Percentiles rank a stretch among this genome's conserved stretches.
phyloP scores from a whole-genome alignment of 2,888 invertebrate species.

The Incurvaria masculella region DNA sequence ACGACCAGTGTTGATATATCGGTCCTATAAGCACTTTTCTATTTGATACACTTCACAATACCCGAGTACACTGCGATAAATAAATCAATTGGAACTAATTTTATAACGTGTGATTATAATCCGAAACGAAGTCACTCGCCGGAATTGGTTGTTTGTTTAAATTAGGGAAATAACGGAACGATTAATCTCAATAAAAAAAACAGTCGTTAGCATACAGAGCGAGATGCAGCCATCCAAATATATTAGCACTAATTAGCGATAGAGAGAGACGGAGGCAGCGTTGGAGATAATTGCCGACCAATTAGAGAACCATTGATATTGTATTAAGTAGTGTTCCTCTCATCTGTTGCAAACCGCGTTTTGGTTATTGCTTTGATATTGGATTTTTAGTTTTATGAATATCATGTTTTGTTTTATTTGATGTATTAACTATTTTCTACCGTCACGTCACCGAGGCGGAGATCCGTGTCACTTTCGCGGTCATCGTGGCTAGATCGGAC shows the following conservation, averaged over 20 bases:
- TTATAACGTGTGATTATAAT: not conserved
- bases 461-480: conserved; percentile 35
- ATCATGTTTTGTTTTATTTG: not conserved
- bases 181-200: not conserved
- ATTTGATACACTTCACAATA: not conserved
- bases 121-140: not conserved
- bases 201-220: not conserved
- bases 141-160: not conserved
- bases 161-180: not conserved
- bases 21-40: not conserved
- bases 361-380: not conserved
- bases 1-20: not conserved
- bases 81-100: not conserved
- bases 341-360: not conserved
- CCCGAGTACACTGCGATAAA: not conserved
- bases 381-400: not conserved
- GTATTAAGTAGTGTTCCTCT: not conserved
- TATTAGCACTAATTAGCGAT: conserved; percentile 32
- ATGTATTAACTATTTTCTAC: not conserved
- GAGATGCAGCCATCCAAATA: conserved; percentile 23
- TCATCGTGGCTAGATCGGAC: not conserved
- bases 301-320: conserved; percentile 33
- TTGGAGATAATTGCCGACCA: conserved; percentile 33
- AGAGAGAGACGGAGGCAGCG: conserved; percentile 31
- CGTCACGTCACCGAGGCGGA: conserved; percentile 40